Base-by-base conservation (phyloP, 2,888 invertebrate genomes). In the Drosophila atripex region DNA sequence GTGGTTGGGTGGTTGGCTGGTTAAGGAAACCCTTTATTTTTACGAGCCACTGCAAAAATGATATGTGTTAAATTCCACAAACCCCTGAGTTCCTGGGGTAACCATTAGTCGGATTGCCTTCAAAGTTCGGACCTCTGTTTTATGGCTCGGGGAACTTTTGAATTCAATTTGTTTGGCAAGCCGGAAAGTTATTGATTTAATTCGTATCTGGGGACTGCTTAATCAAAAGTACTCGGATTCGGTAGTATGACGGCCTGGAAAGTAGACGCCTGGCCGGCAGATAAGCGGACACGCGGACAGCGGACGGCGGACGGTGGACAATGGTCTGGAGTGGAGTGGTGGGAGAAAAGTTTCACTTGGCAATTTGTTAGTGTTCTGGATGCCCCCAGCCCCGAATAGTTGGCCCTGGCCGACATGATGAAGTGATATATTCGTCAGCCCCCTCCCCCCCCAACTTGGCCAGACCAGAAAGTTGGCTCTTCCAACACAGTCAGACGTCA, bases 201-300 rank as follows among this genome's bases (percentile, higher is more conserved):
- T 86, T 86, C 76, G 84, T 84, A 77, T 86, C 83, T 78, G 76
- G 83, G 83, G 84, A 84, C 86, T 75, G 86, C 83, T 86, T 84
- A 84, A 83, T 84, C 83, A 84, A 84, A 84, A 86, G 72, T 68
- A 77, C 77, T 14, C 43, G 71, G 28, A 28, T 2, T 64, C 32
- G 28, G 28, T 7, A 56, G 28, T 56, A 46, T 60, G 57, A 45
- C 45, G 28, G 28, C 28, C 28, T 28, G 28, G 28, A 28, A 28
- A 28, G 28, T 2, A 28, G 28, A 28, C 28, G 28, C 28, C 28
- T 28, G 28, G 7, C 28, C 28, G 2, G 28, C 28, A 28, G 9
- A 28, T 9, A 28, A 28, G 9, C 28, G 28, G 28, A 28, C 28
- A 28, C 9, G 28, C 9, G 28, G 28, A 28, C 28, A 28, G n/a